Conservation (phyloP, 2,888 invertebrate species). For the Zaprionus obscuricornis region DNA sequence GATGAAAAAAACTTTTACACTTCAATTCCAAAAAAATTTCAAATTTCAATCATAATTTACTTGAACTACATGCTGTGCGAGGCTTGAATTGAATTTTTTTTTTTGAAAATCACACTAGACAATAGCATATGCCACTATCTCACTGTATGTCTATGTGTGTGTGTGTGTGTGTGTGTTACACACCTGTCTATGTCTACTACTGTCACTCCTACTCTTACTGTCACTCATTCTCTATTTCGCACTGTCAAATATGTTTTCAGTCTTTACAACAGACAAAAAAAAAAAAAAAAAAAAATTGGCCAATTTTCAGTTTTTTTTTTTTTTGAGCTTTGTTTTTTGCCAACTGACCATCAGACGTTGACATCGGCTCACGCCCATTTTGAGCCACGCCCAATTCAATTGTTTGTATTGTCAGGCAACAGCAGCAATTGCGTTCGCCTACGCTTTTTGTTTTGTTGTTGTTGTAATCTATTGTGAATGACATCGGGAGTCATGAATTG, state of each 20-base stretch:
- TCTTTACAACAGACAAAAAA: conserved; percentile 43
- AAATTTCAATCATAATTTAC: conserved; percentile 45
- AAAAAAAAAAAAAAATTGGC: background rate
- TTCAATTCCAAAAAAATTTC: too few relatives aligned
- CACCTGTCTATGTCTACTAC: background rate
- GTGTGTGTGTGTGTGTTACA: background rate
- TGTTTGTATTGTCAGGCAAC: conserved; percentile 47
- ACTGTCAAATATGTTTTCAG: conserved; percentile 45
- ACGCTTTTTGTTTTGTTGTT: too few relatives aligned
- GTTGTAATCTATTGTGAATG: too few relatives aligned
- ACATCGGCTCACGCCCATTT: conserved; percentile 4
- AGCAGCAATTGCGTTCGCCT: conserved; percentile 28
- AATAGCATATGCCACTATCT: background rate
- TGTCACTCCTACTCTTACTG: conserved; percentile 1
- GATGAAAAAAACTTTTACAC: too few relatives aligned
- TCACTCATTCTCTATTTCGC: background rate
- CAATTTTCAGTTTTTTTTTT: conserved; percentile 22
- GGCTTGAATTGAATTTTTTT: too few relatives aligned
- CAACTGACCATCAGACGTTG: conserved; percentile 24
- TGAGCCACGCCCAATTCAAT: conserved; percentile 51
- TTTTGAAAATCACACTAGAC: too few relatives aligned
- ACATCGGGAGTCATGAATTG: too few relatives aligned
- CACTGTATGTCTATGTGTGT: background rate
- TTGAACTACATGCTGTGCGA: too few relatives aligned
- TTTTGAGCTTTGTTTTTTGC: conserved; percentile 39